These are phyloP conservation scores for Diplogasteroides magnus DNA, from an alignment of 1,140 invertebrate genomes.

Conservation along the genomic window DNA sequence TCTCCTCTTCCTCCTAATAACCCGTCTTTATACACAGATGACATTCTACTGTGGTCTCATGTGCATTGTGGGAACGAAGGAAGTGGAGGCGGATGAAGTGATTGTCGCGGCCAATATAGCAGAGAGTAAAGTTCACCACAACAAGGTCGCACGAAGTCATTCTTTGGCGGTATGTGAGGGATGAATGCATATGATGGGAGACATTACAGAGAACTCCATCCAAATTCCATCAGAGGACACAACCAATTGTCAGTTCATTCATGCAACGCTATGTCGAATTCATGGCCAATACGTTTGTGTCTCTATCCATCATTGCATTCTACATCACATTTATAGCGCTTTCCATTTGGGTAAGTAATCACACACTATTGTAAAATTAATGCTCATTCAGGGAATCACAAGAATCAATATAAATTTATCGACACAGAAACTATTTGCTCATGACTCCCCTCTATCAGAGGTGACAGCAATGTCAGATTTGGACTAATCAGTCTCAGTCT, in stretches of 20 bases:
- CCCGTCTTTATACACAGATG: conserved; percentile 44
- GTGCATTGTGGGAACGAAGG: conserved; percentile 47
- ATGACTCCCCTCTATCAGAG: conserved; percentile 46
- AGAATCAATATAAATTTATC: conserved; percentile 51
- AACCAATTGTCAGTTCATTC: conserved; percentile 41
- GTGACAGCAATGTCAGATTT: neutral
- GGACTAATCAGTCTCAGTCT: conserved; percentile 8
- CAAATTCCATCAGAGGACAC: conserved; percentile 53
- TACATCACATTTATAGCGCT: conserved; percentile 46
- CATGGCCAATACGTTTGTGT: conserved; percentile 45
- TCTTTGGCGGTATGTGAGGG: neutral
- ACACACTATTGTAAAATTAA: too few species aligned
- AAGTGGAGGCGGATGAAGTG: conserved; percentile 41
- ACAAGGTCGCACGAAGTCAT: neutral
- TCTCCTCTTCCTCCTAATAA: conserved; percentile 11
- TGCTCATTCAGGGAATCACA: conserved; percentile 54
- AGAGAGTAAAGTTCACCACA: too few species aligned
- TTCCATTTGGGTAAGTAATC: conserved; percentile 40
- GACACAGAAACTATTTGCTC: conserved; percentile 47
- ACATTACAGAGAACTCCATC: conserved; percentile 40
- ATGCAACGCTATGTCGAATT: conserved; percentile 47
- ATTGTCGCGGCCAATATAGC: conserved; percentile 11
- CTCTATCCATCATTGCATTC: conserved; percentile 36
- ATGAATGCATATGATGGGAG: neutral
- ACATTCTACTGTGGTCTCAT: conserved; percentile 50